Base-by-base conservation (phyloP, 2,113 vertebrate genomes). In the Colossoma macropomum region DNA sequence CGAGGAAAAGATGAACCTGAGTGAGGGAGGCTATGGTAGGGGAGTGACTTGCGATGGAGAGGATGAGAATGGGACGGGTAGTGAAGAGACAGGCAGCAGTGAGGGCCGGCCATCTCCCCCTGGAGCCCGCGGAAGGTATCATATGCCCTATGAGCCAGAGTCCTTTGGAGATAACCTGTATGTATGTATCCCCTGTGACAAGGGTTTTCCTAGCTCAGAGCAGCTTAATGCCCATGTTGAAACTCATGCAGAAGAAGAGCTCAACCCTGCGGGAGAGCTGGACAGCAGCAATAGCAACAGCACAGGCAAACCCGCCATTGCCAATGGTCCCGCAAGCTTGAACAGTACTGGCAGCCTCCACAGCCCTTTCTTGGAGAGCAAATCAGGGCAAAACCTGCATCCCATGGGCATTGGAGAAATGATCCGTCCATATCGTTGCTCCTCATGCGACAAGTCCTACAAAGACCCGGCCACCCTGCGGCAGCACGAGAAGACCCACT, bases 401-500 rank as follows among this genome's bases (percentile, higher is more conserved):
- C 82, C 91, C 45, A 92, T 92, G 8, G 83, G 91, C 15, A 93
- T 97, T 25, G 94, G 95, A 1, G 96, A 99, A 90, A 95, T 97
- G 88, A 93, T 99, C 68, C 92, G 98, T 28, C 98, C 98, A 0
- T 99, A 99, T 91, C 96, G 98, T 89, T 99, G 98, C 83, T 95
- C 97, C 12, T 95, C 92, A 86, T 99, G 98, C 1, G 97, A 98
- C 21, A 99, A 99, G 91, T 97, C 97, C 90, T 99, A 99, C 94
- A 99, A 99, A 92, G 98, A 99, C 89, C 97, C 98, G 0, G 98
- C 98, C 89, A 99, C 98, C 6, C 88, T 99, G 89, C 93, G 98
- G 63, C 98, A 99, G 91, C 98, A 99, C 11, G 98, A 99, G 94
- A 99, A 99, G 93, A 98, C 97, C 65, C 98, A 99, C 92, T 99